These are phyloP conservation scores for Rhinella marina DNA, from an alignment of 2,797 vertebrate species.

Conservation along the genomic window DNA sequence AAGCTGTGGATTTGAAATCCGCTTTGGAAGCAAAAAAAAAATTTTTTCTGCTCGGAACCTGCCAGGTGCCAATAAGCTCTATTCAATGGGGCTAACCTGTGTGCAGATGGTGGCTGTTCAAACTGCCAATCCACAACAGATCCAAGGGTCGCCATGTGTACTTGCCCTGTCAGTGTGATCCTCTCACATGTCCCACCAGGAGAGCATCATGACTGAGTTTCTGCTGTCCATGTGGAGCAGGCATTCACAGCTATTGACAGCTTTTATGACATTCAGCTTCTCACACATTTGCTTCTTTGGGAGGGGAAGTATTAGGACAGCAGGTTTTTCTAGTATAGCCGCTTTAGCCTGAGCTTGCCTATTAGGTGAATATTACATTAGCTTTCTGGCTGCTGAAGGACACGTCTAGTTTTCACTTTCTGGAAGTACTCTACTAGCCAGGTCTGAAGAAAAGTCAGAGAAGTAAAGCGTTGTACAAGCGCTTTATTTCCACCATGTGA, in stretches of 20 bases:
- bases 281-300: not conserved
- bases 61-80: too few relatives aligned
- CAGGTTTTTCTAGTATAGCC: conserved; percentile 52
- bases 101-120: too few relatives aligned
- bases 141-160: too few relatives aligned
- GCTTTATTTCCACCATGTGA: not conserved
- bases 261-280: not conserved
- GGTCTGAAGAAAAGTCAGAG: not conserved
- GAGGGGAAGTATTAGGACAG: conserved; percentile 9
- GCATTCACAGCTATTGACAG: too few relatives aligned
- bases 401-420: not conserved
- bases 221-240: not conserved
- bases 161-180: not conserved
- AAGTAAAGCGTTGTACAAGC: not conserved
- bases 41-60: too few relatives aligned
- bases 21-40: too few relatives aligned
- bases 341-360: conserved; percentile 20
- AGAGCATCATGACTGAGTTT: not conserved
- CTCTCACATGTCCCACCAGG: not conserved
- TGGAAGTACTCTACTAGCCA: not conserved
- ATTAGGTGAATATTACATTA: not conserved
- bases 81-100: too few relatives aligned
- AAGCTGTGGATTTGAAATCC: too few relatives aligned
- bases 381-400: not conserved
- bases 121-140: too few relatives aligned